Conservation (phyloP, 1,140 invertebrate genomes). For the Cephus cinctus region DNA sequence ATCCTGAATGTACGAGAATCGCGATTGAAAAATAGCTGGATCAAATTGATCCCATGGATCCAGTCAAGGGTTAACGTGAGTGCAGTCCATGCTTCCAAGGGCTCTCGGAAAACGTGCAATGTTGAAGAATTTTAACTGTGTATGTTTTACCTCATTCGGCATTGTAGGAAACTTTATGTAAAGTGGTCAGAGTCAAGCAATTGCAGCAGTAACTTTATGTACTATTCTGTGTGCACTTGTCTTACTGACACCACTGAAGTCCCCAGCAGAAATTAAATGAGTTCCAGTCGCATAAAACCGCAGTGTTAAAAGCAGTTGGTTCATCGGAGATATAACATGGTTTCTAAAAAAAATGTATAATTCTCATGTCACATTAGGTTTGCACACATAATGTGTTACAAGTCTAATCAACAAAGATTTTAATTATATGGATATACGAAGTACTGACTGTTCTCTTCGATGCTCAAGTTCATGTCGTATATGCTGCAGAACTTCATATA, state of each 20-base stretch:
- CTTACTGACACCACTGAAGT: slow-evolving; percentile 11
- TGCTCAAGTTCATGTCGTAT: not conserved
- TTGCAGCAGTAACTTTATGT: slow-evolving; percentile 9
- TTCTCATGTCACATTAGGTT: not conserved
- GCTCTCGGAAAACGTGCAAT: no score
- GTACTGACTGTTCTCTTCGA: slow-evolving; percentile 1
- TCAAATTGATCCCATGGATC: no score
- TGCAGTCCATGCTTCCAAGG: not conserved
- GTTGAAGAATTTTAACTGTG: not conserved
- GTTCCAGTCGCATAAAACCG: slow-evolving; percentile 8
- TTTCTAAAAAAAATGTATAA: slow-evolving; percentile 10
- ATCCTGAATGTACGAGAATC: no score
- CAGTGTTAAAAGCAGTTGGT: slow-evolving; percentile 1
- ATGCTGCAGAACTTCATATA: not conserved
- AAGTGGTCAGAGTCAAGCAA: slow-evolving; percentile 1
- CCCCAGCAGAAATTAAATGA: slow-evolving; percentile 12
- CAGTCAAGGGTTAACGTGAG: not conserved
- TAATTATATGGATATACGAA: not conserved
- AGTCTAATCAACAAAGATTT: not conserved
- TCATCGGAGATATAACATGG: slow-evolving; percentile 5
- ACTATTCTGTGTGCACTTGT: slow-evolving; percentile 14
- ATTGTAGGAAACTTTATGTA: not conserved
- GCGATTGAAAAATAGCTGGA: no score
- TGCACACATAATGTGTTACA: slow-evolving; percentile 1
- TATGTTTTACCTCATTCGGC: not conserved